Evolutionary conservation across 2,888 invertebrate genomes (phyloP).

Genomic region (Aelia acuminata): DNA sequence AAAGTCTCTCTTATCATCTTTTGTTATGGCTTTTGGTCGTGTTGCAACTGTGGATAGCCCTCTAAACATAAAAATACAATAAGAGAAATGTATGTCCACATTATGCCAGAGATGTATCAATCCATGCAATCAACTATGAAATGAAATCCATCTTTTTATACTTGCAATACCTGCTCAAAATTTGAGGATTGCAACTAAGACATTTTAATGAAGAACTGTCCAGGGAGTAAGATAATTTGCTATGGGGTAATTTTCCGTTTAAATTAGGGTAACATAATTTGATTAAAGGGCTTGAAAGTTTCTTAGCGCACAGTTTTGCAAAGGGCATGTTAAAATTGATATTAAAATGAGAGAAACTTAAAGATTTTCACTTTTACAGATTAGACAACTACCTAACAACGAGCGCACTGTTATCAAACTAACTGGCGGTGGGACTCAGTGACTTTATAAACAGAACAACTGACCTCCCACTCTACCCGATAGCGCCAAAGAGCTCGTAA

Average conservation of each 20-base stretch:
- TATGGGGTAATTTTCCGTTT: background rate
- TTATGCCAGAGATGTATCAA: background rate
- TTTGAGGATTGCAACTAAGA: background rate
- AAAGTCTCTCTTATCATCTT: constrained; percentile 89
- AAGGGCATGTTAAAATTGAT: background rate
- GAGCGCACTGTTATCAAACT: background rate
- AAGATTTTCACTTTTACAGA: background rate
- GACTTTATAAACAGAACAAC: background rate
- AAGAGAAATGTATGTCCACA: background rate
- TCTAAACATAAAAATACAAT: constrained; percentile 18
- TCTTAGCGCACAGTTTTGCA: background rate
- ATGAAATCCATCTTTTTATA: background rate
- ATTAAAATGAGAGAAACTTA: background rate
- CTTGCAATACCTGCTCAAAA: background rate
- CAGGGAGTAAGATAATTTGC: background rate
- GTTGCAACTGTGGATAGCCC: constrained; percentile 1
- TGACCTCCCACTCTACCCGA: background rate
- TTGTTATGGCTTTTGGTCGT: constrained; percentile 73
- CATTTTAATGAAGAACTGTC: background rate
- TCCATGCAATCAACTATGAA: background rate
- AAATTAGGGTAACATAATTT: constrained; percentile 19
- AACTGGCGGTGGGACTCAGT: background rate
- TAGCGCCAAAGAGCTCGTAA: background rate
- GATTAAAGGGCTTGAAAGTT: background rate
- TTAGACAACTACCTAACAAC: background rate